These are phyloP conservation scores for Mormyrus proboscirostris DNA, from an alignment of 2,797 vertebrate species.

Conservation along the genomic window DNA sequence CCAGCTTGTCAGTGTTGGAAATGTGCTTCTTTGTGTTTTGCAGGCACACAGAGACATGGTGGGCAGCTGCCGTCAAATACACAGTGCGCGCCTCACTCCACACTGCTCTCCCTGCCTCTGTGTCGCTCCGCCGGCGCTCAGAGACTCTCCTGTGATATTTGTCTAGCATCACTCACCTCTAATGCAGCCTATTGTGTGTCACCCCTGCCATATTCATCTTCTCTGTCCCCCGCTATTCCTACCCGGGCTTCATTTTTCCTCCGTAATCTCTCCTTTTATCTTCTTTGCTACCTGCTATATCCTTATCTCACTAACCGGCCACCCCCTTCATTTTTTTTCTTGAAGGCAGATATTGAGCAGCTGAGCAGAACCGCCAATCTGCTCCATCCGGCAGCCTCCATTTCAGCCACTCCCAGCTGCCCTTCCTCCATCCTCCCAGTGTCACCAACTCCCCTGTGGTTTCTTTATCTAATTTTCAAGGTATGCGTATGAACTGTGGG, in stretches of 20 bases:
- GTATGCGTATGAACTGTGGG: not conserved
- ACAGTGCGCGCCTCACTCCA: slow-evolving; percentile 53
- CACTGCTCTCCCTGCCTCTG: slow-evolving; percentile 38
- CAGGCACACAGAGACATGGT: slow-evolving; percentile 54
- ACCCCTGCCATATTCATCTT: not conserved
- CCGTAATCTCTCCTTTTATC: slow-evolving; percentile 24
- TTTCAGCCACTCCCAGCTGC: not conserved
- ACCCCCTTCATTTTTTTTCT: slow-evolving; percentile 42
- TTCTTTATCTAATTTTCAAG: not conserved
- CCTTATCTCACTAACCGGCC: slow-evolving; percentile 31
- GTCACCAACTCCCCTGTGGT: not conserved
- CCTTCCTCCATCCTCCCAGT: not conserved
- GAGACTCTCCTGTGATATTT: slow-evolving; percentile 25
- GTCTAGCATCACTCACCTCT: slow-evolving; percentile 20
- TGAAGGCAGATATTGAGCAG: slow-evolving; percentile 55
- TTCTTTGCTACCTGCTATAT: slow-evolving; percentile 16
- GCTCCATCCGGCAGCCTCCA: slow-evolving; percentile 34
- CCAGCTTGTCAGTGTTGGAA: slow-evolving; percentile 28
- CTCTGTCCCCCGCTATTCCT: not conserved
- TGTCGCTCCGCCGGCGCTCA: slow-evolving; percentile 13
- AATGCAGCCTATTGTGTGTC: not conserved
- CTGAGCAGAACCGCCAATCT: slow-evolving; percentile 59
- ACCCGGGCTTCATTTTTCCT: not conserved
- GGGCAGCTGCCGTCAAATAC: slow-evolving; percentile 50
- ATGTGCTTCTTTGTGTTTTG: slow-evolving; percentile 55